Conservation (phyloP, 2,888 invertebrate species). For the Busseola fusca region DNA sequence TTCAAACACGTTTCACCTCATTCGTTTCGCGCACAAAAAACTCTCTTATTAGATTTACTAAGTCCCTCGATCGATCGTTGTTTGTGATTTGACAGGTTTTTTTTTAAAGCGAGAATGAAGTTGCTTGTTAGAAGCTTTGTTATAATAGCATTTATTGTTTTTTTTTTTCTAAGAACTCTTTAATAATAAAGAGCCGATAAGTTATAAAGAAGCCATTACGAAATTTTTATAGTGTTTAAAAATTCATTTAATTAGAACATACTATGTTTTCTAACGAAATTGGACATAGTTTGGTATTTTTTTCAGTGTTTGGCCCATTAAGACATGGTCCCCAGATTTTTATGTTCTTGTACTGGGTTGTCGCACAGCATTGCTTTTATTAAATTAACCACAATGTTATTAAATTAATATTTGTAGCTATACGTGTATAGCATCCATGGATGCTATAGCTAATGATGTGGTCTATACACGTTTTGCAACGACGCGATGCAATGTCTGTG, state of each 20-base stretch:
- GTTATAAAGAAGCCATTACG: constrained; percentile 44
- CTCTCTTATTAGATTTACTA: constrained; percentile 86
- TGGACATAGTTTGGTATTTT: constrained; percentile 24
- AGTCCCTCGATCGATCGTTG: constrained; percentile 79
- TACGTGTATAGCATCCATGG: no score
- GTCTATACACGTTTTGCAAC: constrained; percentile 37
- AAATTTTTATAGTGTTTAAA: constrained; percentile 35
- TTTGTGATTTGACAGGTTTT: constrained; percentile 81
- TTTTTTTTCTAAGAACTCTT: constrained; percentile 31
- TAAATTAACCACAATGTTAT: constrained; percentile 46
- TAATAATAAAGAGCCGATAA: constrained; percentile 38
- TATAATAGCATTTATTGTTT: constrained; percentile 14
- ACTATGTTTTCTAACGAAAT: constrained; percentile 20
- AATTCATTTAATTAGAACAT: constrained; percentile 48
- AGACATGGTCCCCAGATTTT: constrained; percentile 19
- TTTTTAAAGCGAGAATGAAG: constrained; percentile 62
- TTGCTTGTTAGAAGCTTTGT: constrained; percentile 56
- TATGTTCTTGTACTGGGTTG: constrained; percentile 16
- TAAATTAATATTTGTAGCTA: constrained; percentile 39
- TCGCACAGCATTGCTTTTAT: constrained; percentile 36
- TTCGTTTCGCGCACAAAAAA: constrained; percentile 87
- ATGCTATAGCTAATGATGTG: constrained; percentile 34
- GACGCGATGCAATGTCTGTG: constrained; percentile 39
- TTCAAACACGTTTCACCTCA: constrained; percentile 89
- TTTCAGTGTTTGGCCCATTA: constrained; percentile 28